phyloP scores from a whole-genome alignment of 2,797 vertebrate species.

The Halcyon leucocephala region DNA sequence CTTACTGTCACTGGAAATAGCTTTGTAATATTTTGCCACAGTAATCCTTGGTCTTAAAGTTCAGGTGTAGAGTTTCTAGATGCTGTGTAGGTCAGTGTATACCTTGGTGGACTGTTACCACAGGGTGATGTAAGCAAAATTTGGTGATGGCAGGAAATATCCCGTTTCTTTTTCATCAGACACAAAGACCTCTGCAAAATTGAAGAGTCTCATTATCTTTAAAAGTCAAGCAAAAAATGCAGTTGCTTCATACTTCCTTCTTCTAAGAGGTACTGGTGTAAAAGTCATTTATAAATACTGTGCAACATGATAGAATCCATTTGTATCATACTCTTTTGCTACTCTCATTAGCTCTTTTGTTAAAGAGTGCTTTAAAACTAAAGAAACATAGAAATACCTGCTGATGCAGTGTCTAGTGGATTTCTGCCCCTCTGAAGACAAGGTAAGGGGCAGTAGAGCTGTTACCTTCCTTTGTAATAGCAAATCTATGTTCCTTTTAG shows the following conservation, averaged over 20 bases:
- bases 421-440: background rate
- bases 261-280: background rate
- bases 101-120: slow-evolving; percentile 46
- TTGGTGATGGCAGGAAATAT: background rate
- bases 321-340: background rate
- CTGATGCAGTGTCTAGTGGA: background rate
- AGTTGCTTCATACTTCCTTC: background rate
- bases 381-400: background rate
- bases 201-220: background rate
- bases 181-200: background rate
- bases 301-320: background rate
- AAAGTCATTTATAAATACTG: background rate
- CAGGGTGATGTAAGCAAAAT: slow-evolving; percentile 47
- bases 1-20: background rate
- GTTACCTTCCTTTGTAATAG: background rate
- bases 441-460: background rate
- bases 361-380: slow-evolving; percentile 21
- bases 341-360: background rate
- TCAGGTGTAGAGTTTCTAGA: slow-evolving; percentile 35
- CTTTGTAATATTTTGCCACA: slow-evolving; percentile 7
- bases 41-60: slow-evolving; percentile 1
- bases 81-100: slow-evolving; percentile 3
- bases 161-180: background rate
- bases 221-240: background rate
- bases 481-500: background rate